Evolutionary conservation across 2,888 invertebrate species (phyloP), one percentile per base, ranked within the genome.

Genomic region (Catocala nupta): DNA sequence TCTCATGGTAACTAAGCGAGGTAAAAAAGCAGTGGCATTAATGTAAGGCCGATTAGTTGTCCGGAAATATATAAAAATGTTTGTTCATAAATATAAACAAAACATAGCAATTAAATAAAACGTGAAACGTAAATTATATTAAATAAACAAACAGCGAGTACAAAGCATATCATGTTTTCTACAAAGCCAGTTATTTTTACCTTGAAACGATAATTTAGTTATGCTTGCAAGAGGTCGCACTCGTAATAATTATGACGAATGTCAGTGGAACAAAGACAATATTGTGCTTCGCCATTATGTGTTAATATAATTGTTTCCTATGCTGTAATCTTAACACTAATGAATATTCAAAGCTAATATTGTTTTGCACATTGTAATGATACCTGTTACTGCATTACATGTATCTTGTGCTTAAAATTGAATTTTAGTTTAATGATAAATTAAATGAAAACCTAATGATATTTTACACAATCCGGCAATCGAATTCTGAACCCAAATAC

Each of bases 151-250:
- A 45, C 36, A 48, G 6, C 10, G 25, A 48, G 11, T 50, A 52
- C 33, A 8, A 47, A 48, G 42, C 42, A 25, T 48, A 54, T 52
- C 36, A 39, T 51, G 45, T 47, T 53, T 43, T n/a, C 16, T 43
- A 54, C 25, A 13, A 51, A 36, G 36, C 60, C 45, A 39, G 55
- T 61, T 61, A 45, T 45, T 55, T 59, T 55, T 44, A 48, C 75
- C 75, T 73, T 71, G 73, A 55, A 55, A 48, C 16, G 34, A 39
- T 43, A 45, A 44, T 55, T 60, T 44, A 11, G 58, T 59, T 54
- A 59, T 42, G 4, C 16, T 50, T 5, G 9, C 34, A 42, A 9
- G 8, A 13, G 44, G 50, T 25, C 25, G 25, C 25, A 25, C 25
- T 25, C 25, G 25, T 16, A 5, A 13, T 39, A 47, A 45, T 39